Conservation (phyloP, 2,888 invertebrate species). For the Diarsia rubi region DNA sequence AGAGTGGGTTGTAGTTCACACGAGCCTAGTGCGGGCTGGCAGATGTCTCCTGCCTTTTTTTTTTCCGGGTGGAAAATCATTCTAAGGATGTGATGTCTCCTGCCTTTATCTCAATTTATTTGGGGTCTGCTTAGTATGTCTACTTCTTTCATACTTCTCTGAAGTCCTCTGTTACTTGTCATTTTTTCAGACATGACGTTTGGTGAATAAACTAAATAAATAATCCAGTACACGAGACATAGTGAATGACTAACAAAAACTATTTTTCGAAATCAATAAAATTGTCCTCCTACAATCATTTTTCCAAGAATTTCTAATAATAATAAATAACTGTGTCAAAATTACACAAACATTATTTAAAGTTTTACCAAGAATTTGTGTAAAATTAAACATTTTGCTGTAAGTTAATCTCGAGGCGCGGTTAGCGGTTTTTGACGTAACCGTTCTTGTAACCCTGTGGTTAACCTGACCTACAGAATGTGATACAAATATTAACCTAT, state of each 20-base stretch:
- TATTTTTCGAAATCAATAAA: not conserved
- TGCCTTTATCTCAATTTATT: too few relatives aligned
- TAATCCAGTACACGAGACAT: not conserved
- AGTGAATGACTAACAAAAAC: constrained; percentile 6
- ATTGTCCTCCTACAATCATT: constrained; percentile 37
- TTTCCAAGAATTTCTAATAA: constrained; percentile 20
- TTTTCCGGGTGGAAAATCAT: too few relatives aligned
- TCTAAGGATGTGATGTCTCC: too few relatives aligned
- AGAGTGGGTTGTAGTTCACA: too few relatives aligned
- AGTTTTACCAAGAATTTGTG: constrained; percentile 39
- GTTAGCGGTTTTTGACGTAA: constrained; percentile 63
- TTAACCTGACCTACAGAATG: constrained; percentile 63
- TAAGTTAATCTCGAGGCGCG: constrained; percentile 39
- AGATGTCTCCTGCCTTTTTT: too few relatives aligned
- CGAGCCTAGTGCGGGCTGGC: too few relatives aligned
- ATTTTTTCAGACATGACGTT: too few relatives aligned
- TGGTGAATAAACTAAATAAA: not conserved
- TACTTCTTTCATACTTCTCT: too few relatives aligned
- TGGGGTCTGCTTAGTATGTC: too few relatives aligned
- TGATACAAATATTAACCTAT: constrained; percentile 51
- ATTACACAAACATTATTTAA: constrained; percentile 20
- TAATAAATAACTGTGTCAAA: constrained; percentile 36
- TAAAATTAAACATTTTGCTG: constrained; percentile 42
- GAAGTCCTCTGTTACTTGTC: too few relatives aligned
- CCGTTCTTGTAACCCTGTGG: constrained; percentile 53